phyloP scores from a whole-genome alignment of 2,797 vertebrate genomes.

The Sciurus carolinensis region DNA sequence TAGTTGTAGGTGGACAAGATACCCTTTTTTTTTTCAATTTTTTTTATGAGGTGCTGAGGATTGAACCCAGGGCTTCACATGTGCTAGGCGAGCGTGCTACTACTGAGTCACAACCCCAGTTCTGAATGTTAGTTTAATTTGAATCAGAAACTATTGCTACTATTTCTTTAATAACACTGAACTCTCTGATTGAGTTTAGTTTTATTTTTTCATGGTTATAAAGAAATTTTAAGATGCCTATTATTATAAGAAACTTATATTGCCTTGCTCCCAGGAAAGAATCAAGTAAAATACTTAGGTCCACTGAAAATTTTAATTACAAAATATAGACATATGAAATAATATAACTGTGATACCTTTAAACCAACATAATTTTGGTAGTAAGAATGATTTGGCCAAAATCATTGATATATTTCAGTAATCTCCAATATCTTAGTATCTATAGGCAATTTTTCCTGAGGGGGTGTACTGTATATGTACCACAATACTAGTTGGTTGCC shows the following conservation, averaged over 20 bases:
- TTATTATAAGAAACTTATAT: neutral
- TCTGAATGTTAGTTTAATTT: neutral
- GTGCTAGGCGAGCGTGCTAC: too few relatives aligned
- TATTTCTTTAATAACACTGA: neutral
- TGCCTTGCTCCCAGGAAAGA: neutral
- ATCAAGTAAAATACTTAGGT: neutral
- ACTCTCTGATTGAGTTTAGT: neutral
- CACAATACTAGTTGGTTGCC: too few relatives aligned
- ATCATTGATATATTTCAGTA: neutral
- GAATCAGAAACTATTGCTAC: neutral
- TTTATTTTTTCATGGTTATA: neutral
- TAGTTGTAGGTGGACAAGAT: too few relatives aligned
- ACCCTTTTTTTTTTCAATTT: too few relatives aligned
- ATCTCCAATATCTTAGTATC: neutral
- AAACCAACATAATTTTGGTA: neutral
- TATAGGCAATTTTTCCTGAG: neutral
- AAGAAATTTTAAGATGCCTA: neutral
- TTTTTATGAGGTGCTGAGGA: too few relatives aligned
- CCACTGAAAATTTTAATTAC: neutral
- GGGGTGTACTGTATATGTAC: neutral
- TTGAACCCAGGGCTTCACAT: too few relatives aligned
- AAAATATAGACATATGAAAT: neutral
- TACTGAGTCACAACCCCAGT: too few relatives aligned
- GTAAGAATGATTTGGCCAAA: neutral
- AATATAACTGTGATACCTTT: neutral